A percentile compares a stretch with the other conserved stretches of the same genome.
Conservation (phyloP, 2,888 invertebrate genomes). For the Galeruca laticollis region DNA sequence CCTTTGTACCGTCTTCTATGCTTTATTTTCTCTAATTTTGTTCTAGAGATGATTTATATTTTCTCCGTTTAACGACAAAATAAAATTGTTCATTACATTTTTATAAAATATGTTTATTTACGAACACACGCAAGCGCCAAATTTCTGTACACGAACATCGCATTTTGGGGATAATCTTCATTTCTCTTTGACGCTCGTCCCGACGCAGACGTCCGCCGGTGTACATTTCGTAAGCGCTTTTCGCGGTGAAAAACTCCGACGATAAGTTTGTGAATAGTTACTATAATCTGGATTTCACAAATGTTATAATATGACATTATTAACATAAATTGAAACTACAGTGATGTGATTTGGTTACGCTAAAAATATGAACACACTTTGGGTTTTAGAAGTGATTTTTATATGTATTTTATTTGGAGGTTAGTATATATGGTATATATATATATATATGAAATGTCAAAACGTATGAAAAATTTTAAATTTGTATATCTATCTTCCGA, state of each 20-base stretch:
- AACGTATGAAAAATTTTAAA: no score
- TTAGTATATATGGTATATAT: slow-evolving; percentile 14
- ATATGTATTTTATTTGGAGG: slow-evolving; percentile 24
- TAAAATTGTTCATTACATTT: background rate
- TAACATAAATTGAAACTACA: background rate
- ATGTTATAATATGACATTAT: background rate
- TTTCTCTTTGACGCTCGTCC: slow-evolving; percentile 34
- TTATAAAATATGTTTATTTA: background rate
- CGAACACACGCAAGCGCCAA: slow-evolving; percentile 22
- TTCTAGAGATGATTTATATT: background rate
- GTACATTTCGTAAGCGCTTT: slow-evolving; percentile 18
- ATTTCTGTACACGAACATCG: background rate
- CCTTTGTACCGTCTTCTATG: no score
- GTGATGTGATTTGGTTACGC: slow-evolving; percentile 24
- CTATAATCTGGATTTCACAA: background rate
- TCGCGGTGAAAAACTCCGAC: slow-evolving; percentile 16
- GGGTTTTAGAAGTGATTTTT: slow-evolving; percentile 23
- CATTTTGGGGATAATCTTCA: slow-evolving; percentile 37
- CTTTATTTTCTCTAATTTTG: no score
- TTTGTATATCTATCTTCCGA: no score
- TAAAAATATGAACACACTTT: slow-evolving; percentile 23
- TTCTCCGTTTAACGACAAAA: background rate
- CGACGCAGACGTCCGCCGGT: slow-evolving; percentile 41
- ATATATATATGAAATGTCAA: no score
- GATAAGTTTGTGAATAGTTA: slow-evolving; percentile 1